Evolutionary conservation across 2,113 vertebrate species (phyloP).

Genomic region (Oplegnathus fasciatus): DNA sequence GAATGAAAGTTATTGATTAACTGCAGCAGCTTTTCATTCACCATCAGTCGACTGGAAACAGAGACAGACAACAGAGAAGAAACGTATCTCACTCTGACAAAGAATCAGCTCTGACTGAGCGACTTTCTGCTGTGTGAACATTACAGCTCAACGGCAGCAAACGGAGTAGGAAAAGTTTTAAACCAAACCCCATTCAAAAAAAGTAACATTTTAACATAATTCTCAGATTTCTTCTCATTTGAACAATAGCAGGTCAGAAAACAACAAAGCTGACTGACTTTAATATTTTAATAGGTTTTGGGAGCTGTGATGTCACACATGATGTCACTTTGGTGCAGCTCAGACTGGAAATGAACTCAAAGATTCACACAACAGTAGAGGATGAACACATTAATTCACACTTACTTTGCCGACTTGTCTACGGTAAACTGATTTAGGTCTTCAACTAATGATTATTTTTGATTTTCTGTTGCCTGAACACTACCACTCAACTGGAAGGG

Average conservation of each 20-base stretch:
- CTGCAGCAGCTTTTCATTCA: conserved; percentile 13
- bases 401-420: too few species aligned
- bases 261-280: neutral
- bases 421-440: too few species aligned
- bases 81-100: neutral
- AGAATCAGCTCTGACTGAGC: neutral
- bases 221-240: neutral
- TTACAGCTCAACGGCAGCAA: neutral
- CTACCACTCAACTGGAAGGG: neutral
- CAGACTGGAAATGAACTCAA: conserved; percentile 48
- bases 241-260: too few species aligned
- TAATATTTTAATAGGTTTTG: neutral
- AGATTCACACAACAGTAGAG: too few species aligned
- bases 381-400: too few species aligned
- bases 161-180: neutral
- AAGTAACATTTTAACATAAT: neutral
- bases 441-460: too few species aligned
- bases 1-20: conserved; percentile 44
- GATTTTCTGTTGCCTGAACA: too few species aligned
- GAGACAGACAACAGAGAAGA: neutral
- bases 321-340: conserved; percentile 57
- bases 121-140: neutral
- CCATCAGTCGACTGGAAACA: neutral
- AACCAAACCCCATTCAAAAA: neutral
- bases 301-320: conserved; percentile 53